Base-by-base conservation (phyloP, 2,113 vertebrate species). In the Sander vitreus region DNA sequence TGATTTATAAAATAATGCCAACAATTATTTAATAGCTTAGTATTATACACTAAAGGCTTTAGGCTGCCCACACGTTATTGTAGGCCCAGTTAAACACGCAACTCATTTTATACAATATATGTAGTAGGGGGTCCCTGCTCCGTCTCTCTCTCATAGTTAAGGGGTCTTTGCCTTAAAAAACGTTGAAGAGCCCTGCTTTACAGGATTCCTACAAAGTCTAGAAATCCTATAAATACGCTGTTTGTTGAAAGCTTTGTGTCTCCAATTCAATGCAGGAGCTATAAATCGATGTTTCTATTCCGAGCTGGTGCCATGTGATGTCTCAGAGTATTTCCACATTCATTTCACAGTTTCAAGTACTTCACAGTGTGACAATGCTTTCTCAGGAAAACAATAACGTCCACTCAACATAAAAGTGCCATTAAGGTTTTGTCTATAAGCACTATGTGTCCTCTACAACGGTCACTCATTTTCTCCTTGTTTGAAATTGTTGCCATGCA, bases 251-350 rank as follows among this genome's bases (percentile, higher is more conserved):
- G 67, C 91, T 78, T 23, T 81, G 81, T 73, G 80, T 89, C 76
- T 92, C 76, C 50, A 66, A 76, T 93, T 86, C 80, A 76, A 71
- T 51, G 63, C 82, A 78, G 73, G 73, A 75, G 88, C 87, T 65
- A 78, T 92, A 81, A 92, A 95, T 94, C 92, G 64, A 93, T 89
- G 67, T 45, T 53, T 91, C 91, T 85, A 92, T 94, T 93, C 91
- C 62, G 51, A 91, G 90, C 82, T 64, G 75, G 82, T 76, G 87
- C 83, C 74, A 59, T 72, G 73, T 86, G 78, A 85, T 69, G 76
- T 86, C 75, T 88, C 85, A 63, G 71, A 82, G 47, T 69, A 73
- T 69, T 27, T 50, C 54, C 76, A 84, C 78, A 65, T 68, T 70
- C 30, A 65, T 57, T 76, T 68, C 39, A 76, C 43, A 70, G 18